Base-by-base conservation (phyloP, 1,140 invertebrate genomes). In the Cheumatopsyche charites region DNA sequence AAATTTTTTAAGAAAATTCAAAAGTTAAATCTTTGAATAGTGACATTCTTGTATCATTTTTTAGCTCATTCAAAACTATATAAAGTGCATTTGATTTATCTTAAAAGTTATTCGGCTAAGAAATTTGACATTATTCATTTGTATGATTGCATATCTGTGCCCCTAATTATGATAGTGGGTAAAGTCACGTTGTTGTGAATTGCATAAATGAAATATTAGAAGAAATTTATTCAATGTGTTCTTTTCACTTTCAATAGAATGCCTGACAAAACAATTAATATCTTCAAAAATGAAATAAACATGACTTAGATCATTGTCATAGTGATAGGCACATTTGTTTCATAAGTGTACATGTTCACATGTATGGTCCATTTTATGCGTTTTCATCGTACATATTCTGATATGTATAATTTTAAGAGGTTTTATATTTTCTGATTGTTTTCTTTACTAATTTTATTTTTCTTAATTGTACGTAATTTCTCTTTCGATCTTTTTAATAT, bases 81-180 rank as follows among this genome's bases (percentile, higher is more conserved):
- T n/a, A 58, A 58, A 58, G 55, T 58, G 55, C 55, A 58, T 58
- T 58, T 36, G 29, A 36, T 58, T 58, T 58, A 58, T 58, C 25
- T 13, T 52, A 19, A 52, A 21, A 52, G 23, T 52, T 52, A 52
- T 19, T 19, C 49, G 23, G 9, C 23, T 2, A 7, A 3, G 19
- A 52, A 58, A 2, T 55, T 55, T 55, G 21, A 19, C 49, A 21
- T 55, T 55, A 21, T 55, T n/a, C 15, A 47, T 47, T n/a, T 47
- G 15, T 47, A 47, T 47, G 15, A 36, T 36, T 36, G 29, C 29
- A 36, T 36, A n/a, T n/a, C n/a, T n/a, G n/a, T n/a, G n/a, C n/a
- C n/a, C n/a, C n/a, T n/a, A n/a, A n/a, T n/a, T n/a, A n/a, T n/a
- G n/a, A n/a, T n/a, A n/a, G n/a, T n/a, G n/a, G n/a, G n/a, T n/a